A percentile compares a stretch with the other conserved stretches of the same genome.
phyloP scores from a whole-genome alignment of 1,140 invertebrate genomes.

The Medauroidea extradentata region DNA sequence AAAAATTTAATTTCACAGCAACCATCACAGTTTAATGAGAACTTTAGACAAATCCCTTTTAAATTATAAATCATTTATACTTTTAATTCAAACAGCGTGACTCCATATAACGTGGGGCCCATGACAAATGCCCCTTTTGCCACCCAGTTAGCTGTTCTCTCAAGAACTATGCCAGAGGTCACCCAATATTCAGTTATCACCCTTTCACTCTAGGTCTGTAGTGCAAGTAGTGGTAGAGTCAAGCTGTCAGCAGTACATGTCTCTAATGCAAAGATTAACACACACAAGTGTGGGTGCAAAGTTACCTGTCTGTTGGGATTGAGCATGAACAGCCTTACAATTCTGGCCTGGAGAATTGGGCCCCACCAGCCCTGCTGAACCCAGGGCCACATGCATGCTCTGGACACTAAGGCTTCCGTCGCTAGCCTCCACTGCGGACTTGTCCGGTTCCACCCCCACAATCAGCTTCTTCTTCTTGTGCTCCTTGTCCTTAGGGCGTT shows the following conservation, averaged over 20 bases:
- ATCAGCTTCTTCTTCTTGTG: constrained; percentile 48
- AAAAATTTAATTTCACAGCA: too few relatives aligned
- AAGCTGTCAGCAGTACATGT: background rate
- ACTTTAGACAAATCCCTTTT: too few relatives aligned
- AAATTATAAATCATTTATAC: too few relatives aligned
- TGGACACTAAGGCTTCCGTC: background rate
- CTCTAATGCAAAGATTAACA: too few relatives aligned
- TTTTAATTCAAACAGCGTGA: too few relatives aligned
- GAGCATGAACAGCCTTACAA: background rate
- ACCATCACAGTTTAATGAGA: too few relatives aligned
- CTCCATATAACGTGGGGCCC: too few relatives aligned
- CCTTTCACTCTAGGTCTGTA: constrained; percentile 15
- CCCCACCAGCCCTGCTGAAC: background rate
- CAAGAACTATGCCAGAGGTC: too few relatives aligned
- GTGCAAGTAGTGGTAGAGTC: background rate
- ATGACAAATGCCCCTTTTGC: too few relatives aligned
- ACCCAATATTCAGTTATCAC: too few relatives aligned
- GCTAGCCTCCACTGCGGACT: constrained; percentile 21
- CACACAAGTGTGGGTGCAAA: background rate
- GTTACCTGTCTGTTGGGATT: background rate
- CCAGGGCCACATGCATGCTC: background rate
- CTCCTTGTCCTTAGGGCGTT: constrained; percentile 49
- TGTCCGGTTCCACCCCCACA: constrained; percentile 18
- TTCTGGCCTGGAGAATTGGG: background rate
- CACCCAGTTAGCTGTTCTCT: too few relatives aligned